Evolutionary conservation across 2,113 vertebrate species (phyloP), one percentile per base, ranked within the genome.

Genomic region (Otocyon megalotis): DNA sequence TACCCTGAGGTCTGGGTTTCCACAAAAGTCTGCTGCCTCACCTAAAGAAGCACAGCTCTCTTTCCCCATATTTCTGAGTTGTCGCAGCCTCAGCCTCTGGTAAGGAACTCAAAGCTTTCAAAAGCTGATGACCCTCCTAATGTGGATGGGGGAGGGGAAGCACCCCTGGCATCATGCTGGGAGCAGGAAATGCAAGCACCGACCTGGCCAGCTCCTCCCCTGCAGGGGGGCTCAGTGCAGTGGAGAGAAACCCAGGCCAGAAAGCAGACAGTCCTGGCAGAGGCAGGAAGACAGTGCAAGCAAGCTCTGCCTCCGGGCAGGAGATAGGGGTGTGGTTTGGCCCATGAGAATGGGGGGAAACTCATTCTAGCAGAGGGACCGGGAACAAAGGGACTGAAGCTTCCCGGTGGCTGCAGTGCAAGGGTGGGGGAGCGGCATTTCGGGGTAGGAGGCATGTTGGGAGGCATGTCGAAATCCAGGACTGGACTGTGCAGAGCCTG

Each of bases 91-190:
- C 43, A 43, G 43, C 43, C 43, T 43, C 43, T 24, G 69, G 8
- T 35, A 84, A 54, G 84, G 90, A 94, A 96, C 89, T 58, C 96
- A 67, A 26, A 80, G 53, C 16, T 93, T 96, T 96, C 65, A 82
- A 84, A 83, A 12, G 88, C 19, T 15, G 48, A 93, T 50, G 53
- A 48, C 54, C 13, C 16, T 93, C 62, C 16, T 63, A 54, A 35
- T 35, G 30, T 4, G 17, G n/a, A 14, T 37, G 35, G 6, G 14
- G 35, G 8, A 17, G 5, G 13, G 63, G 65, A 24, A 9, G 74
- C 30, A 4, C 30, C n/a, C 9, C 4, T 1, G 11, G n/a, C 17
- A 10, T 17, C 17, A 19, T 0, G 4, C 28, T n/a, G 48, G 54
- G 26, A 20, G 19, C 1, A 6, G 72, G 63, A 76, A 13, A 32